Evolutionary conservation across 2,888 invertebrate species (phyloP).

Genomic region (Boloria selene): DNA sequence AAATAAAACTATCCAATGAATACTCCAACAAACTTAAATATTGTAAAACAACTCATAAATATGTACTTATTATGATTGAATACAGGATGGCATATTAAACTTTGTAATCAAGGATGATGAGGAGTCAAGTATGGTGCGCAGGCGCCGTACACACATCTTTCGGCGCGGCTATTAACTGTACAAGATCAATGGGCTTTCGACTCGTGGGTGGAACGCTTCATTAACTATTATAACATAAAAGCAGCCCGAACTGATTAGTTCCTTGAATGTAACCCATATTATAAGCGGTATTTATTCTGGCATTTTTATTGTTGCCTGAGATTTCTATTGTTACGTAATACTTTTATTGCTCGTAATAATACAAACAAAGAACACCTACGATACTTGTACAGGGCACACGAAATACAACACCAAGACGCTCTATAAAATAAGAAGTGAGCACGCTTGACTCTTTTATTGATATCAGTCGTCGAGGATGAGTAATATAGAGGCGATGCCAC

Average conservation of each 20-base stretch:
- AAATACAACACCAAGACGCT: conserved; percentile 64
- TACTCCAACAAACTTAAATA: not conserved
- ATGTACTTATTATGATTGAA: conserved; percentile 16
- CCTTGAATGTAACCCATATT: conserved; percentile 52
- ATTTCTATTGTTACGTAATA: conserved; percentile 39
- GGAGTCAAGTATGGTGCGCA: conserved; percentile 30
- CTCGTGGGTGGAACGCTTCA: conserved; percentile 76
- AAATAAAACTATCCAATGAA: no score
- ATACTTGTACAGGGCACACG: conserved; percentile 55
- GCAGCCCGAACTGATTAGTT: conserved; percentile 73
- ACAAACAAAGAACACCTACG: conserved; percentile 50
- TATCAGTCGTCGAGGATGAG: conserved; percentile 69
- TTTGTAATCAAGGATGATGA: conserved; percentile 31
- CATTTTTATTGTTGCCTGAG: conserved; percentile 34
- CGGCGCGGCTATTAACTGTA: conserved; percentile 69
- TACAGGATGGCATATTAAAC: conserved; percentile 21
- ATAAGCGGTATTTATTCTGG: conserved; percentile 39
- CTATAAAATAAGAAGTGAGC: conserved; percentile 58
- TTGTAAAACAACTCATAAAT: not conserved
- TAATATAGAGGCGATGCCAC: conserved; percentile 68
- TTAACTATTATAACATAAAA: conserved; percentile 78
- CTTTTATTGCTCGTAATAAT: conserved; percentile 43
- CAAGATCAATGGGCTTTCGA: conserved; percentile 71
- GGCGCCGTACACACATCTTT: conserved; percentile 36
- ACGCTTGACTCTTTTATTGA: conserved; percentile 52